phyloP scores from a whole-genome alignment of 2,797 vertebrate genomes.

The Gymnodraco acuticeps region DNA sequence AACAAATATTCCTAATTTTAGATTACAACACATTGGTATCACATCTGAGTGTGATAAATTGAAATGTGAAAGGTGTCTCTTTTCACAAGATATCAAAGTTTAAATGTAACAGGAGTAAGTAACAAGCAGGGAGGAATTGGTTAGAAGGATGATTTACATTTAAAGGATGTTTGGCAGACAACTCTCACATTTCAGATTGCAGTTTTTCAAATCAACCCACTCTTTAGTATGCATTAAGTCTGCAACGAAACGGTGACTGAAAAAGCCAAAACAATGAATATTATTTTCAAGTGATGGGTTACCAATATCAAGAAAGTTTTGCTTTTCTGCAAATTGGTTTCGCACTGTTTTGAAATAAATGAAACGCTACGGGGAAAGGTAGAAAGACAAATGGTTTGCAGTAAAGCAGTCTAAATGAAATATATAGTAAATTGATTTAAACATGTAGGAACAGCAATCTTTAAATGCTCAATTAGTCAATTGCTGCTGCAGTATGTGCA shows the following conservation, averaged over 20 bases:
- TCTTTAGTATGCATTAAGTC: conserved; percentile 9
- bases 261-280: background rate
- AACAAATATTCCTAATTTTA: background rate
- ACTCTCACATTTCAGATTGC: background rate
- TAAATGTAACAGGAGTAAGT: conserved; percentile 10
- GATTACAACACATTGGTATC: background rate
- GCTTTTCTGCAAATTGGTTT: background rate
- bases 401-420: conserved; percentile 27
- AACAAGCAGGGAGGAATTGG: background rate
- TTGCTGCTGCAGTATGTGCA: conserved; percentile 6
- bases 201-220: background rate
- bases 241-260: conserved; percentile 3
- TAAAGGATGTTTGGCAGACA: conserved; percentile 1
- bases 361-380: background rate
- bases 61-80: background rate
- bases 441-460: conserved; percentile 41
- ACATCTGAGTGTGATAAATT: background rate
- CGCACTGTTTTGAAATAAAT: background rate
- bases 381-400: background rate
- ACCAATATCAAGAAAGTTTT: background rate
- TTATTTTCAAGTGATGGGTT: background rate
- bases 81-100: conserved; percentile 8
- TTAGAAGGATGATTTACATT: conserved; percentile 10
- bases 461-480: conserved; percentile 55
- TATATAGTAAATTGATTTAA: conserved; percentile 29